Evolutionary conservation across 2,113 vertebrate genomes (phyloP).

Genomic region (Ceyx melanurus): DNA sequence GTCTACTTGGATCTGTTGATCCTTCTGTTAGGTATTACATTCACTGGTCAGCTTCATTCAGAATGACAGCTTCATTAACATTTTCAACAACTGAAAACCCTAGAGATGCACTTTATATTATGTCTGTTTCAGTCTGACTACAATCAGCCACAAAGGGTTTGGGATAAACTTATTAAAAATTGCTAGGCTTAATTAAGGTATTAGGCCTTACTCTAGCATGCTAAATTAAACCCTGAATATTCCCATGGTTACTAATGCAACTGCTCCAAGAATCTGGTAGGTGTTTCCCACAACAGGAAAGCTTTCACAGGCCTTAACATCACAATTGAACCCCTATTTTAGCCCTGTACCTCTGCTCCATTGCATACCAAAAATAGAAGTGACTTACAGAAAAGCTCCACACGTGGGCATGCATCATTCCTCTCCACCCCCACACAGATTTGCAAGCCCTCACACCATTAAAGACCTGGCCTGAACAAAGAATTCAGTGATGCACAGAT

Average conservation of each 20-base stretch:
- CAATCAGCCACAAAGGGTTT: background rate
- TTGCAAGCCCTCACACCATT: background rate
- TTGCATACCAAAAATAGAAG: slow-evolving; percentile 3
- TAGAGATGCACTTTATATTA: background rate
- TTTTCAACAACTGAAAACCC: background rate
- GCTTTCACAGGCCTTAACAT: background rate
- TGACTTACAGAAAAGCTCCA: background rate
- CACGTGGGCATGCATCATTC: background rate
- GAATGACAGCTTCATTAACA: background rate
- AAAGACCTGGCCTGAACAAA: slow-evolving; percentile 39
- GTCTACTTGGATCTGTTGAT: background rate
- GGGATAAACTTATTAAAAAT: slow-evolving; percentile 15
- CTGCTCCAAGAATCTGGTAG: background rate
- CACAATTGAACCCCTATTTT: background rate
- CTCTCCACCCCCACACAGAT: background rate
- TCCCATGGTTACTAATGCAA: slow-evolving; percentile 5
- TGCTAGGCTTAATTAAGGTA: slow-evolving; percentile 12
- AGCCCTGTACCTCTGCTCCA: background rate
- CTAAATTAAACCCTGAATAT: slow-evolving; percentile 12
- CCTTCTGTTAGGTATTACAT: background rate
- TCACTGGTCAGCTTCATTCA: background rate
- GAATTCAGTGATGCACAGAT: slow-evolving; percentile 17
- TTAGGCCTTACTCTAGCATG: background rate
- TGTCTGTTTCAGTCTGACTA: background rate
- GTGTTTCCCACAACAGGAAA: background rate